phyloP scores from a whole-genome alignment of 2,888 invertebrate genomes.

The Sphaerophoria rueppellii region DNA sequence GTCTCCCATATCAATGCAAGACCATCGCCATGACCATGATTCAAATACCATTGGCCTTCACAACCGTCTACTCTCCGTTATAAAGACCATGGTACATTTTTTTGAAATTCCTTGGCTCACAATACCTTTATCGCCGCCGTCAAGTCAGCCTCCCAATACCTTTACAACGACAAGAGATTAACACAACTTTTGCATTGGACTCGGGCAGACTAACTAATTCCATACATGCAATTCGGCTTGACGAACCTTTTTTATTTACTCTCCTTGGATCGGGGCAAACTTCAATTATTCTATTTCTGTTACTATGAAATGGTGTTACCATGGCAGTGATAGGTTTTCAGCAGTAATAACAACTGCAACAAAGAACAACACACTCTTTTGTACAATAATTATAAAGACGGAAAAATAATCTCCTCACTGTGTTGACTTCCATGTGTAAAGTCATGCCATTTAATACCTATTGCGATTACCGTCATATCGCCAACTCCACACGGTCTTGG shows the following conservation, averaged over 20 bases:
- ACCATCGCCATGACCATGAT: no score
- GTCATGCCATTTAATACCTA: slow-evolving; percentile 63
- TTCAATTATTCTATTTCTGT: not conserved
- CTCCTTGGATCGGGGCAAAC: slow-evolving; percentile 36
- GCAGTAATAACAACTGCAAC: slow-evolving; percentile 20
- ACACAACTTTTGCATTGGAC: no score
- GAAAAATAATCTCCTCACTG: slow-evolving; percentile 23
- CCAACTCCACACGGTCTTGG: slow-evolving; percentile 27
- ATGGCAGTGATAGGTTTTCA: slow-evolving; percentile 13
- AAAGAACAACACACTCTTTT: slow-evolving; percentile 20
- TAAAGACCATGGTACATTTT: no score
- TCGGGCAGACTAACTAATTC: no score
- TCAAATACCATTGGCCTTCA: no score
- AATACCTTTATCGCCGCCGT: no score
- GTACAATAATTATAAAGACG: slow-evolving; percentile 28
- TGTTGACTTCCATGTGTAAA: slow-evolving; percentile 70
- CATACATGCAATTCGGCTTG: slow-evolving; percentile 50
- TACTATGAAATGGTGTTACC: slow-evolving; percentile 38
- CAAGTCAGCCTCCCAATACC: no score
- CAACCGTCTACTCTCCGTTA: no score
- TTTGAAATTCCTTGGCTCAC: no score
- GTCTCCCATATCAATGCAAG: no score
- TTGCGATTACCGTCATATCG: slow-evolving; percentile 38
- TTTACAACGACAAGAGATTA: no score
- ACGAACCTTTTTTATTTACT: slow-evolving; percentile 14